These are phyloP conservation scores for Caenorhabditis sp. DNA, from an alignment of 2,888 invertebrate genomes.

Conservation along the genomic window DNA sequence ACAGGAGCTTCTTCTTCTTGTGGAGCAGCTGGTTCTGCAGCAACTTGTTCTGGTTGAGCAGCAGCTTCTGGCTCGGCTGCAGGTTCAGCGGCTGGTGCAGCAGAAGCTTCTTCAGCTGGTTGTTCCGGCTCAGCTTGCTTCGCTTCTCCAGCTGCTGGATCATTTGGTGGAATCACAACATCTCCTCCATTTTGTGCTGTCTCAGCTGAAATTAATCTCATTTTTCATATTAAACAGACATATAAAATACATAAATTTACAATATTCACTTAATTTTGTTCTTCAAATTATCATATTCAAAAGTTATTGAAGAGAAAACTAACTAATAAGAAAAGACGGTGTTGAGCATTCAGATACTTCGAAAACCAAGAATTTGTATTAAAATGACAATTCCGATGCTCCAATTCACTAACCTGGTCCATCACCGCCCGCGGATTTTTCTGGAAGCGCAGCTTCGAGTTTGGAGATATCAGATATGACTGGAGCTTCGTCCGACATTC, in stretches of 20 bases:
- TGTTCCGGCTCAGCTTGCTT: background rate
- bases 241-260: no score
- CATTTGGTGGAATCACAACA: background rate
- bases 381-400: background rate
- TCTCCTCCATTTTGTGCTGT: background rate
- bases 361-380: no score
- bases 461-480: constrained; percentile 2
- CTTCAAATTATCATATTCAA: no score
- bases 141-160: background rate
- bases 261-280: no score
- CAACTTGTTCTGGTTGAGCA: constrained; percentile 13
- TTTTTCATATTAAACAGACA: no score
- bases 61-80: constrained; percentile 3
- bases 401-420: background rate
- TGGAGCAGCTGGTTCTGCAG: constrained; percentile 3
- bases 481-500: constrained; percentile 28
- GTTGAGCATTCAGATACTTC: no score
- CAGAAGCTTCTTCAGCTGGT: constrained; percentile 3
- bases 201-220: no score
- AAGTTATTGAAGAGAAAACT: no score
- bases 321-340: no score
- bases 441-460: constrained; percentile 16
- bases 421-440: constrained; percentile 1
- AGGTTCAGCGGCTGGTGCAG: constrained; percentile 7
- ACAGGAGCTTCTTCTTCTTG: background rate